Evolutionary conservation across 2,888 invertebrate genomes (phyloP).

Genomic region (Cataglyphis cursor): DNA sequence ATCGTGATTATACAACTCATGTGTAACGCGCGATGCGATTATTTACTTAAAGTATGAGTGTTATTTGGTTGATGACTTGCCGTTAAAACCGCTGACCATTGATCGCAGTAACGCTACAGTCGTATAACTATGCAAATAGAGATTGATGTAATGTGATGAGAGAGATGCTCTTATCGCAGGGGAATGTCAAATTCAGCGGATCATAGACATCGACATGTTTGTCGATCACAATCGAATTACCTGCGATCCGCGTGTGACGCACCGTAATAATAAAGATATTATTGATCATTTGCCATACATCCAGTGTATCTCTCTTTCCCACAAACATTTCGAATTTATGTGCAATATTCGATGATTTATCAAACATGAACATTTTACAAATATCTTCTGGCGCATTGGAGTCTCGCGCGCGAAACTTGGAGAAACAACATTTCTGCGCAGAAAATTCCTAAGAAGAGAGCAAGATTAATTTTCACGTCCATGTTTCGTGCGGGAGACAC

Average conservation of each 20-base stretch:
- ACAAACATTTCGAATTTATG: slow-evolving; percentile 16
- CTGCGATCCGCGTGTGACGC: background rate
- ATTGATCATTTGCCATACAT: slow-evolving; percentile 1
- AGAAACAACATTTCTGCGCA: background rate
- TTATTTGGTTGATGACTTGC: slow-evolving; percentile 68
- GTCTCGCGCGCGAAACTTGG: slow-evolving; percentile 29
- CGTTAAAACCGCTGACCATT: slow-evolving; percentile 52
- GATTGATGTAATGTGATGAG: slow-evolving; percentile 23
- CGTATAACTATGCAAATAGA: slow-evolving; percentile 25
- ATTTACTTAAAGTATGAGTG: slow-evolving; percentile 67
- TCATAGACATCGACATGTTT: slow-evolving; percentile 23
- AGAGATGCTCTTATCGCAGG: slow-evolving; percentile 54
- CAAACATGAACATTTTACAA: slow-evolving; percentile 31
- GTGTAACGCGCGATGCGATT: slow-evolving; percentile 44
- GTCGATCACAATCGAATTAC: slow-evolving; percentile 33
- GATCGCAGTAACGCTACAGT: slow-evolving; percentile 37
- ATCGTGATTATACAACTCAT: slow-evolving; percentile 20
- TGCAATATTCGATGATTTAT: slow-evolving; percentile 21
- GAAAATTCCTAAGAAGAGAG: background rate
- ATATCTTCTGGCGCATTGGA: background rate
- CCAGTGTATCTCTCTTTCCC: background rate
- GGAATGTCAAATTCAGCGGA: slow-evolving; percentile 65
- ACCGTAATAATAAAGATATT: slow-evolving; percentile 3
- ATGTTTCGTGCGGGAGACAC: slow-evolving; percentile 51
- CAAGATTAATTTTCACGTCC: background rate